These are phyloP conservation scores for Diaphora mendica DNA, from an alignment of 2,888 invertebrate species.

Conservation along the genomic window DNA sequence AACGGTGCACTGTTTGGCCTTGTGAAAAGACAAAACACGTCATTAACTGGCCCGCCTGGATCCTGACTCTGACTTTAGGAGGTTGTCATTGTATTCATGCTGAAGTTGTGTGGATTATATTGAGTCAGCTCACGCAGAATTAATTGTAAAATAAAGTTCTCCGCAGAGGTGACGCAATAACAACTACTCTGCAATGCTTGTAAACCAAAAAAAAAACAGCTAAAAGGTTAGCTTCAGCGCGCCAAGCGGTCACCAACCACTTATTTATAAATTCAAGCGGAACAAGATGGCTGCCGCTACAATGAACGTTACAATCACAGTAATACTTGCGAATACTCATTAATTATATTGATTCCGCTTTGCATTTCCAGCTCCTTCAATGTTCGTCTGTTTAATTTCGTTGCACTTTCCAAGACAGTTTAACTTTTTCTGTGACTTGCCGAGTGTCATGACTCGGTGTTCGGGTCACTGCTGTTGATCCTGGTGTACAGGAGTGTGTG, in stretches of 20 bases:
- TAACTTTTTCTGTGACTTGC: no score
- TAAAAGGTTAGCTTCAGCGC: constrained; percentile 1
- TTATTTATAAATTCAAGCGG: constrained; percentile 5
- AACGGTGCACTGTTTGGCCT: no score
- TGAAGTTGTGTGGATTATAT: background rate
- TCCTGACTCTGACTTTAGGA: no score
- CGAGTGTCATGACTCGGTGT: no score
- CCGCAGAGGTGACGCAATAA: background rate
- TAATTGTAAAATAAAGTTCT: background rate
- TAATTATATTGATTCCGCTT: background rate
- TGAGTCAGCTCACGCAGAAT: background rate
- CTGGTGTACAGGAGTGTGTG: no score
- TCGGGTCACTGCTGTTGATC: no score
- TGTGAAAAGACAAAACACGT: no score
- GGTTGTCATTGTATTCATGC: no score
- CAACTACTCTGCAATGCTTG: background rate
- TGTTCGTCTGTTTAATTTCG: background rate
- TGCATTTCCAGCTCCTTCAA: no score
- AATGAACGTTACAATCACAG: background rate
- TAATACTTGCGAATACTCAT: background rate
- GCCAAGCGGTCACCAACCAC: constrained; percentile 1
- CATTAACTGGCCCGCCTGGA: no score
- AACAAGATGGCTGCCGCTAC: constrained; percentile 12
- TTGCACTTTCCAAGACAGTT: no score
- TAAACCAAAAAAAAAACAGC: background rate